Evolutionary conservation across 2,888 invertebrate species (phyloP), one percentile per base, ranked within the genome.

Genomic region (Campoplex capitator): DNA sequence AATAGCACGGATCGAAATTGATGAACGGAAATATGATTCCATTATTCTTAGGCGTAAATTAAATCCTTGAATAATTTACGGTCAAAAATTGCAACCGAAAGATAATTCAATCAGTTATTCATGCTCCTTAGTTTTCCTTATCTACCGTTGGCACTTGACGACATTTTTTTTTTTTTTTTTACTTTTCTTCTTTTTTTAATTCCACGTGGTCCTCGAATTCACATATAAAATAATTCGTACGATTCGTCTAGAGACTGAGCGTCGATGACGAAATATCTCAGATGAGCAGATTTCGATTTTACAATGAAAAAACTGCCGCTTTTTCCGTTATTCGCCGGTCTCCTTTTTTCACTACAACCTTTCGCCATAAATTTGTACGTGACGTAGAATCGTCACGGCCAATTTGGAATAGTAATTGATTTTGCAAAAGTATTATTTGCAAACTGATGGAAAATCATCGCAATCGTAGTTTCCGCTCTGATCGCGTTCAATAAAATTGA

Each of bases 141-240:
- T 77, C 77, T 86, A 86, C 54, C 77, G 77, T 86, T 86, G 86
- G 86, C 86, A 86, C 86, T 86, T 86, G 76, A 78, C 78, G 75
- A 76, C 80, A 42, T 42, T 7, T 42, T 42, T 42, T 23, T 23
- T 23, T 23, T 85, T 58, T 3, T 62, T 65, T 65, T 23, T 38
- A 38, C 38, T 48, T 74, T 56, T 77, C 23, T 54, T 81, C 68
- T 58, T 77, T 18, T 54, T 77, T 68, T 58, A 78, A 62, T 74
- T 81, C 67, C 35, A 78, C 77, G 77, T 81, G 84, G 84, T 84
- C 81, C 81, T 86, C 54, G 32, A 76, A 68, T 78, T 82, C 56
- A 54, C 73, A 35, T 81, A 56, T 80, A 23, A 71, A 76, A 71
- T 67, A 71, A 65, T 65, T 75, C 45, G 23, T 54, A 23, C 56